phyloP scores from a whole-genome alignment of 2,113 vertebrate genomes.

The Pleuronectes platessa region DNA sequence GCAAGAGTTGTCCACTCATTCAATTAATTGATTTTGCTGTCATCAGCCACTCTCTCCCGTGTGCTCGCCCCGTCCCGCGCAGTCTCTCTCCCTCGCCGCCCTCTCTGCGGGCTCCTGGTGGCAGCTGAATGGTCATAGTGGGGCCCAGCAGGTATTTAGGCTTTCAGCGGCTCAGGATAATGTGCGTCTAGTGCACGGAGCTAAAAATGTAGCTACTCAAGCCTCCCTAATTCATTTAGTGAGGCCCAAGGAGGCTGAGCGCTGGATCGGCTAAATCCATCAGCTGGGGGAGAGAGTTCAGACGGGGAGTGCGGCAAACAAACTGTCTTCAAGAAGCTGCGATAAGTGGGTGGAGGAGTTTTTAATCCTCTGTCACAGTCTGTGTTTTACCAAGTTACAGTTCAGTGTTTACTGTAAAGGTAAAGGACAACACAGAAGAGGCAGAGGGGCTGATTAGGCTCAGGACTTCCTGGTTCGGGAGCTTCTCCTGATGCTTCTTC shows the following conservation, averaged over 20 bases:
- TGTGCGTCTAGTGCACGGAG: conserved; percentile 66
- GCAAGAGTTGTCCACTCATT: conserved; percentile 75
- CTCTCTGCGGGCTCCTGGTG: conserved; percentile 69
- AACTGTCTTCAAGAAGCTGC: conserved; percentile 43
- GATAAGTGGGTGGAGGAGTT: conserved; percentile 21
- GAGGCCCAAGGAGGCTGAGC: conserved; percentile 55
- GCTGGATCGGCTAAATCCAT: conserved; percentile 61
- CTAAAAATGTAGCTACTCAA: conserved; percentile 73
- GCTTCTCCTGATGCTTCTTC: conserved; percentile 22
- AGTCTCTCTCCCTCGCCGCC: conserved; percentile 54
- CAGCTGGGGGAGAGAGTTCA: conserved; percentile 43
- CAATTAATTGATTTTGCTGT: conserved; percentile 73
- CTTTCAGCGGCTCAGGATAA: conserved; percentile 71
- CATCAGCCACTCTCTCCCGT: conserved; percentile 61
- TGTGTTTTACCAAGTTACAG: conserved; percentile 26
- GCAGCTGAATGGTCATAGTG: conserved; percentile 49
- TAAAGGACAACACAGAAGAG: not conserved
- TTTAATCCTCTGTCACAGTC: conserved; percentile 45
- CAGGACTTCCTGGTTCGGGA: conserved; percentile 1
- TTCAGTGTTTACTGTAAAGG: conserved; percentile 7
- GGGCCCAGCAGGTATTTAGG: conserved; percentile 70
- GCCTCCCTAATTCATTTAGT: conserved; percentile 72
- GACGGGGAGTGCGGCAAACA: conserved; percentile 40
- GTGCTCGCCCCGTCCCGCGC: conserved; percentile 33
- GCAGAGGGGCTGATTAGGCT: conserved; percentile 13